phyloP scores from a whole-genome alignment of 2,113 vertebrate species.

The Spheniscus mendiculus region DNA sequence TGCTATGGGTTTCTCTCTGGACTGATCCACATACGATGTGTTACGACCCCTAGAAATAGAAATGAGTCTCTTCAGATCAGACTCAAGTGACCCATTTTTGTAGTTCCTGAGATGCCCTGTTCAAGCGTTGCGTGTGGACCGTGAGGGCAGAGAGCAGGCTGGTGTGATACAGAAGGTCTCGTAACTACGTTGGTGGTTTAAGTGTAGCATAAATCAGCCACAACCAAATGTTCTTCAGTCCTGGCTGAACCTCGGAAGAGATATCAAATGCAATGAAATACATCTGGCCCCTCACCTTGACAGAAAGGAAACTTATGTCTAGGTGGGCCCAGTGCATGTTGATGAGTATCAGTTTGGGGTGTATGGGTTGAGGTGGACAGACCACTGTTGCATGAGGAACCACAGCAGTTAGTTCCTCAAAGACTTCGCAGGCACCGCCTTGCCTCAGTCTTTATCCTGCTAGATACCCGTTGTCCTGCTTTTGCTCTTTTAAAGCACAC shows the following conservation, averaged over 20 bases:
- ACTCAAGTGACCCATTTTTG: neutral
- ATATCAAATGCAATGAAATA: neutral
- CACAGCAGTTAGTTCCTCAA: neutral
- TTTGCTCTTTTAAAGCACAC: neutral
- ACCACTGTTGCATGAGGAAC: neutral
- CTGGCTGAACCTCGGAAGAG: neutral
- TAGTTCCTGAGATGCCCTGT: neutral
- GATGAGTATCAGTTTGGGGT: neutral
- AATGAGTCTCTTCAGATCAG: neutral
- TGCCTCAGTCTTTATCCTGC: neutral
- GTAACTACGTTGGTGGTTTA: neutral
- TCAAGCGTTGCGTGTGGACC: accelerated
- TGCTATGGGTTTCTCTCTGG: accelerated
- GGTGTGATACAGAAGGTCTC: neutral
- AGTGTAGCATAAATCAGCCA: neutral
- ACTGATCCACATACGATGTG: accelerated
- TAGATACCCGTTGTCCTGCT: neutral
- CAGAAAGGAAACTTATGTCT: neutral
- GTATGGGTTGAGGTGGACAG: neutral
- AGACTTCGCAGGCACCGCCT: neutral
- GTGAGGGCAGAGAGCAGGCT: no score
- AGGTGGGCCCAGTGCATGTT: accelerated
- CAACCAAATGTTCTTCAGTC: neutral
- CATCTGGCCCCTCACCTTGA: neutral
- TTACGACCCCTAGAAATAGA: neutral